phyloP scores from a whole-genome alignment of 35 echinoderm and acorn worm species.

The Lytechinus variegatus region DNA sequence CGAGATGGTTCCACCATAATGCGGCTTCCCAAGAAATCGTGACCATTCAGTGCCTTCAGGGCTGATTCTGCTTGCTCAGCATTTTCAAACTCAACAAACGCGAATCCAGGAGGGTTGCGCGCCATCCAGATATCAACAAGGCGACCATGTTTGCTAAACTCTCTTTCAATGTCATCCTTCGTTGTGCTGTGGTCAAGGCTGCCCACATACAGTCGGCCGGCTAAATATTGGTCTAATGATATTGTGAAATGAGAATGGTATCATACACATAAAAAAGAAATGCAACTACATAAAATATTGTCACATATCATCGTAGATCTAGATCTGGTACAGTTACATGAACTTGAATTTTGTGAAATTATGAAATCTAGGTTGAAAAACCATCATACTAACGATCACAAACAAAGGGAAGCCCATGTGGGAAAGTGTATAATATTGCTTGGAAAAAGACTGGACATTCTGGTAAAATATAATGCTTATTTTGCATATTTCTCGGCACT shows the following conservation, averaged over 20 bases:
- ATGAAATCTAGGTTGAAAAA: too few relatives aligned
- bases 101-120: slow-evolving; percentile 95
- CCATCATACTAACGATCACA: background rate
- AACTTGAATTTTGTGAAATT: background rate
- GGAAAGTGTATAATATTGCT: too few relatives aligned
- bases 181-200: slow-evolving; percentile 63
- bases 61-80: slow-evolving; percentile 79
- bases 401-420: background rate
- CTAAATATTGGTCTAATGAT: slow-evolving; percentile 55
- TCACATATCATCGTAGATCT: background rate
- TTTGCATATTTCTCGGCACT: too few relatives aligned
- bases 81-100: slow-evolving; percentile 87
- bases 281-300: background rate
- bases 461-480: too few relatives aligned
- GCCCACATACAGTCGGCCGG: slow-evolving; percentile 91
- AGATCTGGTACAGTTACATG: background rate
- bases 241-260: background rate
- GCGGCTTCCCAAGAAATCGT: slow-evolving; percentile 62
- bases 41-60: slow-evolving; percentile 76
- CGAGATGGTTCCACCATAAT: slow-evolving; percentile 94
- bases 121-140: slow-evolving; percentile 93
- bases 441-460: too few relatives aligned
- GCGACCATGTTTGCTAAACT: slow-evolving; percentile 79
- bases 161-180: slow-evolving; percentile 80
- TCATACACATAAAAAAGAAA: background rate